Evolutionary conservation across 2,888 invertebrate genomes (phyloP).

Genomic region (Xanthia icteritia): DNA sequence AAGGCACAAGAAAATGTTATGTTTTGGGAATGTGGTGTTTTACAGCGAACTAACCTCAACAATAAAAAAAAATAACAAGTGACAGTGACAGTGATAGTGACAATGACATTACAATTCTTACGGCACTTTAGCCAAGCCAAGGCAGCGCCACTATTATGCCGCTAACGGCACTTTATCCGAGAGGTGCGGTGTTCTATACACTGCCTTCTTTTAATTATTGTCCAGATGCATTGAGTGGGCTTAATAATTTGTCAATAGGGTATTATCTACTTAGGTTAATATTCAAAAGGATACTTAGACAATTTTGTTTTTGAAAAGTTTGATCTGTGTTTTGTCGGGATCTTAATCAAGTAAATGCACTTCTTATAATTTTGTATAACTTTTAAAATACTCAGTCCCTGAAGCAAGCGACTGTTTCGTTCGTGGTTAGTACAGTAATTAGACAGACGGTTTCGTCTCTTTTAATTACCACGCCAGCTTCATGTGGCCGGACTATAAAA

Average conservation of each 20-base stretch:
- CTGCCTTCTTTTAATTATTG: background rate
- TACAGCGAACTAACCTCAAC: no score
- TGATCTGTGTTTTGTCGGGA: background rate
- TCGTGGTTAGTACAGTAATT: conserved; percentile 34
- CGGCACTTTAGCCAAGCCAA: no score
- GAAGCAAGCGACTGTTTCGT: conserved; percentile 22
- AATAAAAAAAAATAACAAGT: no score
- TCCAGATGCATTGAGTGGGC: no score
- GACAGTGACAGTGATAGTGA: no score
- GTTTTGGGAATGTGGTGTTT: no score
- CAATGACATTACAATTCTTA: no score
- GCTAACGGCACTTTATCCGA: no score
- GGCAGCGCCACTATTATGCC: no score
- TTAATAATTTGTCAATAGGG: background rate
- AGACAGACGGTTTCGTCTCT: conserved; percentile 33
- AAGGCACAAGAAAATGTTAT: no score
- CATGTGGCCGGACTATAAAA: conserved; percentile 57
- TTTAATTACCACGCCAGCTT: conserved; percentile 55
- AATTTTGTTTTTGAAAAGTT: background rate
- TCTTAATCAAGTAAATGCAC: background rate
- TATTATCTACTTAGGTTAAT: background rate
- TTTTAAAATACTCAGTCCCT: conserved; percentile 9
- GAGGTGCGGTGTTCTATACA: no score
- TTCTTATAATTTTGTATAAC: background rate
- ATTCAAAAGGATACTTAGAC: background rate